Base-by-base conservation (phyloP, 2,888 invertebrate species). In the Chaetogeoica ovagalla region DNA sequence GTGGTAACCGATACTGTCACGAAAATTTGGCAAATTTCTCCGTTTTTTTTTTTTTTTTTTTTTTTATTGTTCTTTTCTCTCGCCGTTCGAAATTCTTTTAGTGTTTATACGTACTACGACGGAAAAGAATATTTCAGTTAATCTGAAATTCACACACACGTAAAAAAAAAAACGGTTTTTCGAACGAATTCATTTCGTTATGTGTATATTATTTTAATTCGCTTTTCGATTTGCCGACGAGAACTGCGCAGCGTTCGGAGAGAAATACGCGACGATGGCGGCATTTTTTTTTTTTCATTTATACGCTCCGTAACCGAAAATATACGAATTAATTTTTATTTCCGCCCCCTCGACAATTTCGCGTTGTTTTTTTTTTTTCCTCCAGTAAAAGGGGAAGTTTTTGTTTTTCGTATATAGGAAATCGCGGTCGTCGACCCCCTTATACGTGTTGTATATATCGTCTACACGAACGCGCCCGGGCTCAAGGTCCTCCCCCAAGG, bases 401-500 rank as follows among this genome's bases (percentile, higher is more conserved):
- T 76, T 59, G 70, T 48, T 70, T 39, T 65, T 23, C 30, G 30
- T 30, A 30, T 4, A 52, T 70, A 9, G 37, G 19, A 63, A 55
- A 57, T 57, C 39, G 79, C 70, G 79, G 79, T 79, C 79, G 71
- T 71, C 71, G 79, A 71, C 79, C 79, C 23, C 57, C 39, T 48
- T 48, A 43, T 30, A 30, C 30, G 4, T n/a, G n/a, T n/a, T n/a
- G n/a, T 30, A 30, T 30, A 30, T 30, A 30, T 55, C 71, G 63
- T 65, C 43, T 57, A 48, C 71, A 30, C 71, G 43, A 63, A 63
- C 77, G 77, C 69, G 77, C 69, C 57, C 71, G 62, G 63, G 70
- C 79, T 79, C 79, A 79, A 79, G 79, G 79, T 79, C 71, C 79
- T 79, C 70, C 79, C 68, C 77, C 71, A 55, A 71, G 52, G 79